Evolutionary conservation across 1,140 invertebrate species (phyloP).

Genomic region (Ostrea denselamellosa): DNA sequence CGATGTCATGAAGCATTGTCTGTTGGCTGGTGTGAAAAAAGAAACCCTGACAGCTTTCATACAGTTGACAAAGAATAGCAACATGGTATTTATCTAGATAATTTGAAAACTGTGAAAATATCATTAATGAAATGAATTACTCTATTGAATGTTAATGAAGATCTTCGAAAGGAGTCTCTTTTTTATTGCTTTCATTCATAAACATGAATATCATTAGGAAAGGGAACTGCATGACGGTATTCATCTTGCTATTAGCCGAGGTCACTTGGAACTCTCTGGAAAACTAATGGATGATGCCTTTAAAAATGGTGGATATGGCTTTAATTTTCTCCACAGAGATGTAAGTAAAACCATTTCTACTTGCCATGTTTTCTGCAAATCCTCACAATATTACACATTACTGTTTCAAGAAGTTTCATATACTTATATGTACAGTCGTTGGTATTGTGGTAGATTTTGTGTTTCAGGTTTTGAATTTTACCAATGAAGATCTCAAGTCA

Average conservation of each 20-base stretch:
- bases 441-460: constrained; percentile 29
- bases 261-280: constrained; percentile 78
- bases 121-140: too few relatives aligned
- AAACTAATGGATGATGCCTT: constrained; percentile 75
- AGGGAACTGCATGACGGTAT: constrained; percentile 61
- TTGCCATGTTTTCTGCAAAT: background rate
- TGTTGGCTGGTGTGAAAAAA: constrained; percentile 62
- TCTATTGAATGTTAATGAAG: too few relatives aligned
- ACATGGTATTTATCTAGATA: background rate
- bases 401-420: background rate
- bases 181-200: background rate
- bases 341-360: constrained; percentile 62
- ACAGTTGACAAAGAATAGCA: background rate
- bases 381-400: too few relatives aligned
- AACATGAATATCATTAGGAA: background rate
- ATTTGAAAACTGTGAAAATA: too few relatives aligned
- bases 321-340: constrained; percentile 78
- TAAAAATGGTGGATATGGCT: constrained; percentile 75
- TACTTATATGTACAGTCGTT: background rate
- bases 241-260: constrained; percentile 73
- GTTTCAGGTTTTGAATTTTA: constrained; percentile 75
- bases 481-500: constrained; percentile 75
- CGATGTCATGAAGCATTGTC: constrained; percentile 57
- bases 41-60: constrained; percentile 62
- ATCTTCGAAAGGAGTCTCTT: too few relatives aligned